Base-by-base conservation (phyloP, 2,888 invertebrate species). In the Marasmarcha lunaedactyla region DNA sequence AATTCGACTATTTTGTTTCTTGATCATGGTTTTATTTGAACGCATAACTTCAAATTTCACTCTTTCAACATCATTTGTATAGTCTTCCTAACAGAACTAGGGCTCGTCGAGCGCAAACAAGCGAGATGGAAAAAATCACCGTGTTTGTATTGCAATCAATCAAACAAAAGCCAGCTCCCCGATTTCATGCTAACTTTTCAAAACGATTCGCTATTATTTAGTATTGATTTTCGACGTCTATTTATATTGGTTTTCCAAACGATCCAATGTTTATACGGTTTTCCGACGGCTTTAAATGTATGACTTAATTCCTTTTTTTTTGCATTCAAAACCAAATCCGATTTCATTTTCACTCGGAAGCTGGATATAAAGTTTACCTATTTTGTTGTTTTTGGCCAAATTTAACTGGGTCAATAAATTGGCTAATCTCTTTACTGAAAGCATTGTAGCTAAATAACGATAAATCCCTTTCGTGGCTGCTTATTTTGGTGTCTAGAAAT, bases 91-190 rank as follows among this genome's bases (percentile, higher is more conserved):
- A 12, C 12, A 41, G 33, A 42, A 38, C 34, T 42, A 30, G 35
- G 36, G 39, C 51, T 48, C 46, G 48, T 55, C 49, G 46, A 51
- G 53, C 46, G 63, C 59, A 71, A 74, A 71, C 63, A 73, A 50
- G 51, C 50, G 55, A 57, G 63, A 67, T 63, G 57, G 65, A 71
- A 73, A 73, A 73, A 71, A 68, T 56, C 54, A 46, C 56, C 48
- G 45, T 74, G 70, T 76, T 74, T 76, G 73, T 65, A 62, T 70
- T 69, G 71, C 78, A 76, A 77, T 79, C 78, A 74, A 73, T 78
- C 79, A 76, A 72, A 78, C 72, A 76, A 69, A 20, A 67, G 69
- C 71, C 55, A 58, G 54, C 58, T 62, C 54, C 56, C 60, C 53
- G 63, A 53, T 55, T 60, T 61, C 60, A 69, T 65, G 72, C 70